Base-by-base conservation (phyloP, 2,113 vertebrate genomes). In the Chelonoidis abingdonii region DNA sequence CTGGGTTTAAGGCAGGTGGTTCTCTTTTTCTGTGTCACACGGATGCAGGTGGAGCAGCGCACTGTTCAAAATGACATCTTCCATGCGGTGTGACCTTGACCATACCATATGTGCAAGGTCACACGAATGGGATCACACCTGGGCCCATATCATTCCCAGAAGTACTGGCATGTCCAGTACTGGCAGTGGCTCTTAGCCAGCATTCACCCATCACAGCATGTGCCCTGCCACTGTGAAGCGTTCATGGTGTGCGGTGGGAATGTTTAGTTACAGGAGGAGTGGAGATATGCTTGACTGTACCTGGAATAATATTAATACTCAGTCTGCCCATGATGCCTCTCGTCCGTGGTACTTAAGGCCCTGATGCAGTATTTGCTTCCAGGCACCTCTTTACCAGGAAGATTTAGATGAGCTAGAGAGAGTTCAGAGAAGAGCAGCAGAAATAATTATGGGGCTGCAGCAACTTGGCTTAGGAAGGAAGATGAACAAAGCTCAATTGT, bases 381-480 rank as follows among this genome's bases (percentile, higher is more conserved):
- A 80, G 65, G 65, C 65, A 56, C 54, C 41, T 31, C 78, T 25
- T 76, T 76, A 44, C 38, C 3, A 47, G 25, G 24, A 76, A 76
- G 75, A 25, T 10, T 12, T 11, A 14, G 41, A 27, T 3, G 12
- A 52, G 78, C 38, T 13, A 24, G 50, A 25, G 8, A 50, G 1
- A 9, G 21, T 44, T 65, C 25, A 3, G 1, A 78, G 44, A 50
- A 62, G 27, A n/a, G 38, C 0, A 76, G 22, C 12, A 76, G 75
- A 76, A 76, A 76, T 76, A 44, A 76, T 76, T 76, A 76, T 9
- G 21, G 25, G 75, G 75, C 41, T 44, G 27, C 75, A 47, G 41
- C 22, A 14, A 8, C 11, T 14, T 27, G 24, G 75, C 38, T 38
- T 44, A 47, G 75, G 75, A 27, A 44, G 75, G 75, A 12, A 27